Base-by-base conservation (phyloP, 2,113 vertebrate species). In the Tetraodon nigroviridis region DNA sequence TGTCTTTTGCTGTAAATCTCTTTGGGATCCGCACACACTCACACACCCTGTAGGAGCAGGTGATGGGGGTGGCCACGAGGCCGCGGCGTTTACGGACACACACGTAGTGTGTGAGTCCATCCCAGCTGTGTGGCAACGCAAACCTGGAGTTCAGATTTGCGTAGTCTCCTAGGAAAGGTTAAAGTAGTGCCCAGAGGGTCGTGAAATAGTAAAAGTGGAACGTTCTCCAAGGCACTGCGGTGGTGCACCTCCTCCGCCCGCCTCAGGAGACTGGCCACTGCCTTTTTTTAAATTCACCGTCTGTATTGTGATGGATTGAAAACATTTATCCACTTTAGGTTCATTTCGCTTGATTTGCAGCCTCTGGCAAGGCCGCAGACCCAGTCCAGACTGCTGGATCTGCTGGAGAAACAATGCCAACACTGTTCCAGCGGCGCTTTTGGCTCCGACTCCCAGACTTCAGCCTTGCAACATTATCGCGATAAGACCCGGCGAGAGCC, bases 331-430 rank as follows among this genome's bases (percentile, higher is more conserved):
- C 46, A 16, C 72, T 67, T 73, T 19, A 15, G 57, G 58, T 58
- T 68, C 46, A 57, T 71, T 79, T 84, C 67, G 48, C 59, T 56
- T 8, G 1, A 61, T 51, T 63, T 52, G 57, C 60, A 74, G 67
- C 53, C 64, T 67, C 73, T 55, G 41, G 61, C 44, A 67, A 68
- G 22, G 69, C 61, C 71, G 72, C 62, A 81, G 80, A 74, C 64
- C 48, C 50, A 88, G 84, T 61, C 48, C 50, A 88, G 84, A 84
- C 83, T 6, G 75, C 15, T 82, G 69, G 64, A 79, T 79, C 62
- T 69, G 60, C 44, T 56, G 5, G 3, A 40, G 69, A 80, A 71
- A 86, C 80, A 87, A 80, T 69, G 66, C 68, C 62, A 76, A 55
- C 77, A 58, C 55, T 75, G 75, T 85, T 84, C 69, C 53, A 68